Evolutionary conservation across 1,140 invertebrate genomes (phyloP).

Genomic region (Contarinia nasturtii): DNA sequence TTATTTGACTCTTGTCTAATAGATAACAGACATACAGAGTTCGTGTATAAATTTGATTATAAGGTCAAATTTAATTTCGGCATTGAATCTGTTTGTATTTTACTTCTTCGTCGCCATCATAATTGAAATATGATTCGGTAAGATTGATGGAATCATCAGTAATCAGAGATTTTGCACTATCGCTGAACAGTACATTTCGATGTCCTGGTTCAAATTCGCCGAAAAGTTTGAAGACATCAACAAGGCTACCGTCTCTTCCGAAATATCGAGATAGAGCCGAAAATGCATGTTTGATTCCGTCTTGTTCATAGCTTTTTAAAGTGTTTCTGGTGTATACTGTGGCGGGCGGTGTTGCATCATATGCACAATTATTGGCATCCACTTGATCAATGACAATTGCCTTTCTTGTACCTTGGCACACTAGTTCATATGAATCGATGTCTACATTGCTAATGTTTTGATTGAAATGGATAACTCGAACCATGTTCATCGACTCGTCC

Average conservation of each 20-base stretch:
- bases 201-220: slow-evolving; percentile 12
- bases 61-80: too few relatives aligned
- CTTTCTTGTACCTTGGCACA: slow-evolving; percentile 14
- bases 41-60: too few relatives aligned
- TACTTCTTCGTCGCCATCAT: too few relatives aligned
- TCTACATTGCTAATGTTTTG: not conserved
- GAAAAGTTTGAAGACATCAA: slow-evolving; percentile 20
- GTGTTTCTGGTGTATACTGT: slow-evolving; percentile 14
- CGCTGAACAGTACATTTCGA: slow-evolving; percentile 16
- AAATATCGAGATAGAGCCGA: slow-evolving; percentile 16
- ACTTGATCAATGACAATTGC: slow-evolving; percentile 8
- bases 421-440: slow-evolving; percentile 5
- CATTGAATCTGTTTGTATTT: too few relatives aligned
- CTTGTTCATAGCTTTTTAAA: slow-evolving; percentile 12
- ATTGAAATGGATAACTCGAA: not conserved
- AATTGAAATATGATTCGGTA: too few relatives aligned
- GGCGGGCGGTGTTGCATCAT: slow-evolving; percentile 14
- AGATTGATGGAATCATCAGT: slow-evolving; percentile 7
- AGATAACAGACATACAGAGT: too few relatives aligned
- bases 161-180: slow-evolving; percentile 12
- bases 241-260: slow-evolving; percentile 12
- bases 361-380: slow-evolving; percentile 13
- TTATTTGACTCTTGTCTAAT: too few relatives aligned
- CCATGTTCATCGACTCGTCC: slow-evolving; percentile 5
- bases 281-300: slow-evolving; percentile 19